Base-by-base conservation (phyloP, 2,888 invertebrate species). In the Drosophila niveifrons region DNA sequence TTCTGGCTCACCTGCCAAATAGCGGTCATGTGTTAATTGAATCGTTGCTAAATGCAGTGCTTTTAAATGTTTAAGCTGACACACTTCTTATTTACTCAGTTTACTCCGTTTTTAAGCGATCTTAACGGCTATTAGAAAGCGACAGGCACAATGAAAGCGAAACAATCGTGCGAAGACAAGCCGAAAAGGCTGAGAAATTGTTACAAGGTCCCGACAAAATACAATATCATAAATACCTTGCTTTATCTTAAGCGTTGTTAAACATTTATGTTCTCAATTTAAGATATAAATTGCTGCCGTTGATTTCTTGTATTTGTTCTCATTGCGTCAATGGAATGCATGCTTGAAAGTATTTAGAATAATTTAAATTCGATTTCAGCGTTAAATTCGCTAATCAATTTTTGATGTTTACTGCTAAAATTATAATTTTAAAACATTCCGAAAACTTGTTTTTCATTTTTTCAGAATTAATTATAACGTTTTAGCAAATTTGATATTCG, bases 1-100 rank as follows among this genome's bases (percentile, higher is more conserved):
- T 64, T 63, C 59, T 63, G 43, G 31, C 23, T 41, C 10, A 41
- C 44, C 46, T 57, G 64, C 36, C 48, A 48, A 59, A 71, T 77
- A 74, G 65, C 64, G 78, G 76, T 80, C 78, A 75, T 71, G 66
- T 69, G 77, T 69, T 88, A 83, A 83, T 83, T 83, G 76, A 83
- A 58, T 61, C 62, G 82, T 74, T 80, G 68, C 66, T 71, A 73
- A 80, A 76, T 68, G 65, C 48, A 52, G 39, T 31, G 66, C 47
- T 66, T 66, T 76, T 76, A 80, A 69, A 68, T 70, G 75, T 70
- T 76, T 80, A 78, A 82, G 46, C 75, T 85, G 85, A 85, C 85
- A 80, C 71, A 85, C 80, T 79, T 81, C 59, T 64, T 53, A n/a
- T 47, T 52, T 36, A 48, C 10, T 50, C 17, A 52, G 43, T 36